These are phyloP conservation scores for Setipinna tenuifilis DNA, from an alignment of 2,797 vertebrate genomes.

Conservation along the genomic window DNA sequence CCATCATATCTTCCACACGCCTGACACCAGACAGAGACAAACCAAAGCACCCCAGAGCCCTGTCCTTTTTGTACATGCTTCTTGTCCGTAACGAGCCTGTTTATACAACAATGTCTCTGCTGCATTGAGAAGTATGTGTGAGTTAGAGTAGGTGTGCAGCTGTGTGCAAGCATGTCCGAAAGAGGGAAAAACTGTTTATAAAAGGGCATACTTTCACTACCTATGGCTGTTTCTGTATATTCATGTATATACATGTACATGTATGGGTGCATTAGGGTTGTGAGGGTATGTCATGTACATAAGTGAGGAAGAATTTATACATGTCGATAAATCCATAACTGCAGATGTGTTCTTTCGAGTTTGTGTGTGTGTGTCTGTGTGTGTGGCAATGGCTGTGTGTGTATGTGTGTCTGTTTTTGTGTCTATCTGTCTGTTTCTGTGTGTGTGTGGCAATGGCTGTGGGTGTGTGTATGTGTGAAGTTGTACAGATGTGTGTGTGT, in stretches of 20 bases:
- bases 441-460: not conserved
- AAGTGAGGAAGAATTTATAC: not conserved
- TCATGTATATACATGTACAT: not conserved
- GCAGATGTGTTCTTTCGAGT: not conserved
- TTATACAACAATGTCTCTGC: constrained; percentile 27
- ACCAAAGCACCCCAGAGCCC: not conserved
- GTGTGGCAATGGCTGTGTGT: not conserved
- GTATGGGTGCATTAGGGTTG: not conserved
- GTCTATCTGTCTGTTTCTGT: not conserved
- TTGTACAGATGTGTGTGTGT: not conserved
- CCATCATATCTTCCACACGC: constrained; percentile 1
- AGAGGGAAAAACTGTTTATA: not conserved
- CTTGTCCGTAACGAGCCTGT: not conserved
- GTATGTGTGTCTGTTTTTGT: not conserved
- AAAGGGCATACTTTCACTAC: not conserved
- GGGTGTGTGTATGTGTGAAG: not conserved
- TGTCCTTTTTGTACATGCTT: not conserved
- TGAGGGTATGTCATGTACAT: not conserved
- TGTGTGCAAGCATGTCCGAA: not conserved
- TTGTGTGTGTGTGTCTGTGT: not conserved
- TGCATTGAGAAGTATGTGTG: not conserved
- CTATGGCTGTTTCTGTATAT: not conserved
- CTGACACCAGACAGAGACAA: constrained; percentile 11
- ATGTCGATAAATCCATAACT: not conserved
- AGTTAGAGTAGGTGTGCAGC: not conserved